These are phyloP conservation scores for Antheraea yamamai DNA, from an alignment of 2,888 invertebrate species.

Conservation along the genomic window DNA sequence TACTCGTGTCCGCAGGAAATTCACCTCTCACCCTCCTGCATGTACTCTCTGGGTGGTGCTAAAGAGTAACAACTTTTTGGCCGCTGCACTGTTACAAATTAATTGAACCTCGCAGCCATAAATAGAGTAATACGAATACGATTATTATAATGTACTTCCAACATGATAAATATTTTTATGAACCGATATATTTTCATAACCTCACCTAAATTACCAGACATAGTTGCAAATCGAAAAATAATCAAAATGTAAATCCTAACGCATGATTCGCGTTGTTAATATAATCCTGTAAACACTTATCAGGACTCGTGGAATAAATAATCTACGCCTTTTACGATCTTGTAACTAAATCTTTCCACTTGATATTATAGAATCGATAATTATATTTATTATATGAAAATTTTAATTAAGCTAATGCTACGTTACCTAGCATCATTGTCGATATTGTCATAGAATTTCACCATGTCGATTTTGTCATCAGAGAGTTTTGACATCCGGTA, in stretches of 20 bases:
- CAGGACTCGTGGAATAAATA: background rate
- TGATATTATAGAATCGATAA: background rate
- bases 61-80: no score
- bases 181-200: background rate
- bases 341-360: background rate
- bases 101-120: no score
- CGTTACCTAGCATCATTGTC: constrained; percentile 27
- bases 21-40: no score
- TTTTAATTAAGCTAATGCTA: background rate
- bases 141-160: no score
- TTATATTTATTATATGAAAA: background rate
- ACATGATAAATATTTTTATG: background rate
- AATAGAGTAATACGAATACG: no score
- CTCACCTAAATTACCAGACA: background rate
- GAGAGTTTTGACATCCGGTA: constrained; percentile 22
- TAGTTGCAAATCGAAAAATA: background rate
- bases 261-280: background rate
- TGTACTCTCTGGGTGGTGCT: no score
- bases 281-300: background rate
- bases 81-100: no score
- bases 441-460: constrained; percentile 31
- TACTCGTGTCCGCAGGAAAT: no score
- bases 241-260: background rate
- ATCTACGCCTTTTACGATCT: no score
- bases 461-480: constrained; percentile 26